Evolutionary conservation across 2,797 vertebrate genomes (phyloP).

Genomic region (Danio tinwini): DNA sequence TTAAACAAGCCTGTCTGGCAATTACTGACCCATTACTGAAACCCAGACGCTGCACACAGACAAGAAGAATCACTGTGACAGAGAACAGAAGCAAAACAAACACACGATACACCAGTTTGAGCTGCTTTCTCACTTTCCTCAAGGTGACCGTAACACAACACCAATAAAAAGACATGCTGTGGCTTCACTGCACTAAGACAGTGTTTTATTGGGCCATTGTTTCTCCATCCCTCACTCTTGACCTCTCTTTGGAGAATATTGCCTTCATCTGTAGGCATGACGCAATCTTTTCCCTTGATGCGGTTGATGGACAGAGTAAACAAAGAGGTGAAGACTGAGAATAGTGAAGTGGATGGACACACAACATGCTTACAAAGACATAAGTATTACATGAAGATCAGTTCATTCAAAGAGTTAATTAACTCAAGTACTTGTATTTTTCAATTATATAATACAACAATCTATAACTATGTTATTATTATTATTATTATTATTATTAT

Average conservation of each 20-base stretch:
- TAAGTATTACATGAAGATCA: not conserved
- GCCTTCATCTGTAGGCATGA: constrained; percentile 37
- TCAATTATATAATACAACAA: not conserved
- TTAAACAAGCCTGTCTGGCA: constrained; percentile 5
- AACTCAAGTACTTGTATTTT: not conserved
- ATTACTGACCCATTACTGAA: constrained; percentile 32
- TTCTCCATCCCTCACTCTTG: constrained; percentile 15
- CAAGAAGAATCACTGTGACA: constrained; percentile 9
- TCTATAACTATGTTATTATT: not conserved
- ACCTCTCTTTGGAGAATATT: constrained; percentile 29
- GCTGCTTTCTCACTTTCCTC: constrained; percentile 9
- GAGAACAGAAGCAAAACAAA: constrained; percentile 12
- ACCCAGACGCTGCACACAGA: constrained; percentile 6
- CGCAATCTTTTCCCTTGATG: constrained; percentile 29
- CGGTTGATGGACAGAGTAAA: constrained; percentile 37
- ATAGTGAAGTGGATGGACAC: constrained; percentile 6
- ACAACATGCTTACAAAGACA: constrained; percentile 1
- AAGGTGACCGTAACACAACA: constrained; percentile 21
- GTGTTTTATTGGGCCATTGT: constrained; percentile 24
- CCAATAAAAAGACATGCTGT: constrained; percentile 26
- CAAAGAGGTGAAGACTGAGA: not conserved
- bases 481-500: no score
- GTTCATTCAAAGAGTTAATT: not conserved
- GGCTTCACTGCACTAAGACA: constrained; percentile 17
- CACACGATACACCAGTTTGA: not conserved